Conservation (phyloP, 1,140 invertebrate species). For the Panulirus ornatus region DNA sequence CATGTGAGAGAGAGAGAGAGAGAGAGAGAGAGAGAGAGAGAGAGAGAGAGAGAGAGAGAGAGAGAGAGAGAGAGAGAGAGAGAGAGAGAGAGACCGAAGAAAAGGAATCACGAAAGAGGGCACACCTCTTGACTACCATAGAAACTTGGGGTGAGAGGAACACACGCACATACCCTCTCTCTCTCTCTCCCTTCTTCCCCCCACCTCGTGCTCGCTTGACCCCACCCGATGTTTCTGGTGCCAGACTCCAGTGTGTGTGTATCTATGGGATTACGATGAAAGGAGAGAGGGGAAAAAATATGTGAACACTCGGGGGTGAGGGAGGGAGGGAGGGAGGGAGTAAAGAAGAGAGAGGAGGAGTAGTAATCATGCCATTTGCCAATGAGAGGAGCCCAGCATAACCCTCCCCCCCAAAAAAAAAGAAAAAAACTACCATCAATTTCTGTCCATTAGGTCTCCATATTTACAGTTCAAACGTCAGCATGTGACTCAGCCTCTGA, state of each 20-base stretch:
- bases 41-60: slow-evolving; percentile 24
- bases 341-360: no score
- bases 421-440: background rate
- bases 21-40: slow-evolving; percentile 12
- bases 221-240: slow-evolving; percentile 29
- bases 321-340: slow-evolving; percentile 12
- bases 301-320: no score
- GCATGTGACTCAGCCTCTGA: background rate
- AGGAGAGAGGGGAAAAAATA: slow-evolving; percentile 29
- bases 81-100: background rate
- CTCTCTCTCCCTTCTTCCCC: no score
- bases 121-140: background rate
- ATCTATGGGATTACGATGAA: slow-evolving; percentile 38
- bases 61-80: slow-evolving; percentile 1
- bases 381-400: slow-evolving; percentile 10
- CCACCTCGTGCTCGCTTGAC: slow-evolving; percentile 12
- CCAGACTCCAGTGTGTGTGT: slow-evolving; percentile 6
- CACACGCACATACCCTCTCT: no score
- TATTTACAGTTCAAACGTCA: background rate
- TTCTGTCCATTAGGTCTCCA: slow-evolving; percentile 10
- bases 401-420: background rate
- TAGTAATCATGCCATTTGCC: slow-evolving; percentile 48
- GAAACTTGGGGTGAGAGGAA: background rate
- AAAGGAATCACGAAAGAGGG: background rate
- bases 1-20: background rate